Evolutionary conservation across 1,140 invertebrate species (phyloP), one percentile per base, ranked within the genome.

Genomic region (Drosophila bipectinata): DNA sequence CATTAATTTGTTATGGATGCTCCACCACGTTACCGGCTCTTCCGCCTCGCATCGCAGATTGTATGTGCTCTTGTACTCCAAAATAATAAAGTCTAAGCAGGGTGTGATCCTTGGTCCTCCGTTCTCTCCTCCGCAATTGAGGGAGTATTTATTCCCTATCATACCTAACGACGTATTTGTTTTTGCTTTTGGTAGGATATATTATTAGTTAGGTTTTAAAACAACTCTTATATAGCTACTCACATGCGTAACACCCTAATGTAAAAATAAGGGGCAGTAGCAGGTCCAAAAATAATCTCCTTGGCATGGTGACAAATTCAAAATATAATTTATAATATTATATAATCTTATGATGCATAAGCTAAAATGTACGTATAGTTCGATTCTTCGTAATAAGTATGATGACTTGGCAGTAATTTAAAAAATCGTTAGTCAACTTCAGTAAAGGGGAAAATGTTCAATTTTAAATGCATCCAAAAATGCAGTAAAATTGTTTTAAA

Each of bases 41-140:
- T 92, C 92, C 34, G 91, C 92, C 88, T 92, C 92, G 79, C 94
- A 94, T 24, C 51, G 71, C 28, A 94, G 74, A 41, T 92, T 93
- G 61, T 92, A 93, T 68, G 93, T 93, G 67, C 92, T 91, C 41
- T 88, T 89, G 3, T 78, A 80, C 47, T 92, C 82, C 68, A 94
- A 83, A 44, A 92, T 92, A 18, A 93, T 82, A 74, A 93, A 92
- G 32, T 84, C 92, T 82, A 84, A 77, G 54, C 85, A 81, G 54
- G 92, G 93, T 57, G 81, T 91, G 54, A 94, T 93, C 32, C 92
- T 77, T 4, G 93, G 93, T 14, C 79, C 78, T 21, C 69, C 87
- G 6, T 45, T 28, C 24, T 82, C 82, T 4, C 82, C 83, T 9
- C 83, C 82, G 62, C 82, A 85, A 45, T 62, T 72, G 3, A 30